A percentile compares a stretch with the other conserved stretches of the same genome.
phyloP scores from a whole-genome alignment of 2,797 vertebrate genomes.

The Gallirallus australis region DNA sequence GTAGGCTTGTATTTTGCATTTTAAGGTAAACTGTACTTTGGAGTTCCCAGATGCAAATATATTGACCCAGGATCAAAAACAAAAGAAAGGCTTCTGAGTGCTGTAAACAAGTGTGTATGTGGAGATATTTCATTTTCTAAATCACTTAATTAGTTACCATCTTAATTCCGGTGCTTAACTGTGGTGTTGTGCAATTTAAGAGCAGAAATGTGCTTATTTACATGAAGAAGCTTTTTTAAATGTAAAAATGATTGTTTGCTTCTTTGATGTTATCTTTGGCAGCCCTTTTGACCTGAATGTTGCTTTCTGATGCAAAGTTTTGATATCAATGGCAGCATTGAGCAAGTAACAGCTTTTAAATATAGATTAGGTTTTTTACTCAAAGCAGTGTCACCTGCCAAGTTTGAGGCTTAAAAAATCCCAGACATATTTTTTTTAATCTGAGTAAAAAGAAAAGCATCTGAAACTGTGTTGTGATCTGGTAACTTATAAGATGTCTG shows the following conservation, averaged over 20 bases:
- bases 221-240: constrained; percentile 20
- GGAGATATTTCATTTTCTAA: neutral
- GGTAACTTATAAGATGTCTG: constrained; percentile 36
- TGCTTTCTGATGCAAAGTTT: constrained; percentile 37
- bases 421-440: constrained; percentile 3
- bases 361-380: constrained; percentile 18
- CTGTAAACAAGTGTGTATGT: constrained; percentile 11
- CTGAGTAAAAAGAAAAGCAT: neutral
- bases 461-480: constrained; percentile 22
- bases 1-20: constrained; percentile 65
- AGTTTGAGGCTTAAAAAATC: constrained; percentile 20
- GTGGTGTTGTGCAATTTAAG: neutral
- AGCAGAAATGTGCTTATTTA: constrained; percentile 28
- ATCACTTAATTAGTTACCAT: neutral
- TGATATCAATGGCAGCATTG: neutral
- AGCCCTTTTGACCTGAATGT: neutral
- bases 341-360: constrained; percentile 13
- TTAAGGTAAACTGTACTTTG: constrained; percentile 67
- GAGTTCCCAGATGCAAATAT: constrained; percentile 43
- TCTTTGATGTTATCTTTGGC: neutral
- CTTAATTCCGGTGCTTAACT: constrained; percentile 2
- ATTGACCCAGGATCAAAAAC: constrained; percentile 15
- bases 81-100: neutral
- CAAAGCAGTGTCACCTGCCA: neutral
- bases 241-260: neutral